Percentiles rank a stretch among this genome's conserved stretches.
These are phyloP conservation scores for Meteorus colon DNA, from an alignment of 2,888 invertebrate genomes.

Conservation along the genomic window DNA sequence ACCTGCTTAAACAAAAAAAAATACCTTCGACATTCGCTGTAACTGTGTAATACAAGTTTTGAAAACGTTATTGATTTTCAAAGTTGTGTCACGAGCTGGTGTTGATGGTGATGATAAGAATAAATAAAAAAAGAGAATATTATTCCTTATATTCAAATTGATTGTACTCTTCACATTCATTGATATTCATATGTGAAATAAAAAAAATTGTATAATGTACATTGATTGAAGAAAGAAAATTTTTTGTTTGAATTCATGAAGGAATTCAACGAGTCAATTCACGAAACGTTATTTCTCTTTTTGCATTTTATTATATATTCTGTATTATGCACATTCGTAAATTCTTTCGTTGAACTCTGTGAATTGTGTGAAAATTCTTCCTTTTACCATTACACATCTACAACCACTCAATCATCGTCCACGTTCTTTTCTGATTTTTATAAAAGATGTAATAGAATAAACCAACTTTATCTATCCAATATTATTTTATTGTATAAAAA, in stretches of 20 bases:
- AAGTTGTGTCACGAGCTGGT: slow-evolving; percentile 59
- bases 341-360: background rate
- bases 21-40: no score
- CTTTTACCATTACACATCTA: background rate
- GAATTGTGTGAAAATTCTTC: background rate
- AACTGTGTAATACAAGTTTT: background rate
- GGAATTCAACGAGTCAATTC: background rate
- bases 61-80: slow-evolving; percentile 66
- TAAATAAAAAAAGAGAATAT: no score
- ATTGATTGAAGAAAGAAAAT: no score
- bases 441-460: background rate
- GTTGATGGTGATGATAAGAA: slow-evolving; percentile 13
- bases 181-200: no score
- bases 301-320: background rate
- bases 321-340: background rate
- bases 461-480: no score
- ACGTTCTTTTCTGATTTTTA: background rate
- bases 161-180: no score
- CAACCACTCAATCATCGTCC: background rate
- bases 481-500: no score
- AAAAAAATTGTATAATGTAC: no score
- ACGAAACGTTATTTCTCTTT: slow-evolving; percentile 32
- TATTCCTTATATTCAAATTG: no score
- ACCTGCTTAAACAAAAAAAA: background rate
- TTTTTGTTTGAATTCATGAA: no score